These are phyloP conservation scores for Ochlodes sylvanus DNA, from an alignment of 2,888 invertebrate species.

Conservation along the genomic window DNA sequence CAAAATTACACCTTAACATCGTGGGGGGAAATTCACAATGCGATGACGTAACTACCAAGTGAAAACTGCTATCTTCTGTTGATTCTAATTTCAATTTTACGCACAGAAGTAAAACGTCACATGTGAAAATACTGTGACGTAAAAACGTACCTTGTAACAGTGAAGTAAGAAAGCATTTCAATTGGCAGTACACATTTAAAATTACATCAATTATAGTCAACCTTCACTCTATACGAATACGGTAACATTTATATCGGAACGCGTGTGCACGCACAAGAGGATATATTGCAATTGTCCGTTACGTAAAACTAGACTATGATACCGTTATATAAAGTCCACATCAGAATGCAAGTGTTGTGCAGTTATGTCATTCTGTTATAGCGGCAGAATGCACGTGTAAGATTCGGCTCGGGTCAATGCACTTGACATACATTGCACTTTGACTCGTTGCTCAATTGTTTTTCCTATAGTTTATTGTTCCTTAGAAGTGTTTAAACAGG, in stretches of 20 bases:
- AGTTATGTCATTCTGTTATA: constrained; percentile 42
- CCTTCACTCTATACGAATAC: constrained; percentile 20
- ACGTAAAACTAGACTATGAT: constrained; percentile 28
- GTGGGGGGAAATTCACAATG: constrained; percentile 10
- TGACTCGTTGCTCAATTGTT: constrained; percentile 63
- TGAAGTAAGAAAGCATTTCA: constrained; percentile 28
- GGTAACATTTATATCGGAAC: constrained; percentile 14
- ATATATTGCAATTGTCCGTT: constrained; percentile 17
- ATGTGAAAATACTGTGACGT: background rate
- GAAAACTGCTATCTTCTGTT: constrained; percentile 24
- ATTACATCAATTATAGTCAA: constrained; percentile 3
- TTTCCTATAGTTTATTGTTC: constrained; percentile 36
- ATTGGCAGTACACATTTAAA: constrained; percentile 17
- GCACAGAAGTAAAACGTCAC: constrained; percentile 1
- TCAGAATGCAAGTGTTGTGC: constrained; percentile 32
- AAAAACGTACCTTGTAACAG: constrained; percentile 6
- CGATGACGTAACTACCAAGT: constrained; percentile 15
- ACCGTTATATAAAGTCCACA: constrained; percentile 23
- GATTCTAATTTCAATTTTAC: constrained; percentile 22
- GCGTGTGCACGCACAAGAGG: background rate
- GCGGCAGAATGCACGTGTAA: constrained; percentile 63
- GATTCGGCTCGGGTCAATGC: constrained; percentile 69
- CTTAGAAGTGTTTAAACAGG: constrained; percentile 12
- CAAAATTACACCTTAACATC: constrained; percentile 42
- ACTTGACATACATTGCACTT: constrained; percentile 71